Evolutionary conservation across 2,888 invertebrate genomes (phyloP).

Genomic region (Xanthostigma xanthostigma): DNA sequence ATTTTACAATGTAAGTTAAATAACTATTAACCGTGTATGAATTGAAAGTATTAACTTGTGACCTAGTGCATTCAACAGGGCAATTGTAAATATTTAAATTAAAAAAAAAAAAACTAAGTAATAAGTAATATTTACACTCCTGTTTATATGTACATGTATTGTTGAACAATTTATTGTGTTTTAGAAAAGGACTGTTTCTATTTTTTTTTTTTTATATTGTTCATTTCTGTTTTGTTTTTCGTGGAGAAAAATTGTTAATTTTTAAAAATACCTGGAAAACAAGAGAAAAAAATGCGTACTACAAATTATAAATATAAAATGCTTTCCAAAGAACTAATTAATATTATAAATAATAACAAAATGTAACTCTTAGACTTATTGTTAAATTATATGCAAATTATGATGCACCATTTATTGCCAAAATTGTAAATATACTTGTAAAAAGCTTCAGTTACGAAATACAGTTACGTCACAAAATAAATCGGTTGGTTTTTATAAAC

Average conservation of each 20-base stretch:
- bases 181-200: slow-evolving; percentile 22
- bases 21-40: too few relatives aligned
- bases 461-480: neutral
- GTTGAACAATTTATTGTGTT: slow-evolving; percentile 24
- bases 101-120: slow-evolving; percentile 12
- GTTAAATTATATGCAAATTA: neutral
- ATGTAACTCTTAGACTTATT: neutral
- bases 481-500: neutral
- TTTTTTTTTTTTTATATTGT: slow-evolving; percentile 19
- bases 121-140: slow-evolving; percentile 24
- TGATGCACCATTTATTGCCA: neutral
- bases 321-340: slow-evolving; percentile 7
- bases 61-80: slow-evolving; percentile 4
- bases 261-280: neutral
- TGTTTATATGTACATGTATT: slow-evolving; percentile 24
- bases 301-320: neutral
- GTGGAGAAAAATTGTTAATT: neutral
- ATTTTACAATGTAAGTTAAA: too few relatives aligned
- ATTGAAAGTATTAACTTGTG: neutral
- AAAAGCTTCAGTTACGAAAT: neutral
- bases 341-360: neutral
- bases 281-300: slow-evolving; percentile 1
- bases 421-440: too few relatives aligned
- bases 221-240: neutral
- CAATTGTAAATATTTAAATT: slow-evolving; percentile 5